Evolutionary conservation across 2,113 vertebrate genomes (phyloP), one percentile per base, ranked within the genome.

Genomic region (Catagonus wagneri): DNA sequence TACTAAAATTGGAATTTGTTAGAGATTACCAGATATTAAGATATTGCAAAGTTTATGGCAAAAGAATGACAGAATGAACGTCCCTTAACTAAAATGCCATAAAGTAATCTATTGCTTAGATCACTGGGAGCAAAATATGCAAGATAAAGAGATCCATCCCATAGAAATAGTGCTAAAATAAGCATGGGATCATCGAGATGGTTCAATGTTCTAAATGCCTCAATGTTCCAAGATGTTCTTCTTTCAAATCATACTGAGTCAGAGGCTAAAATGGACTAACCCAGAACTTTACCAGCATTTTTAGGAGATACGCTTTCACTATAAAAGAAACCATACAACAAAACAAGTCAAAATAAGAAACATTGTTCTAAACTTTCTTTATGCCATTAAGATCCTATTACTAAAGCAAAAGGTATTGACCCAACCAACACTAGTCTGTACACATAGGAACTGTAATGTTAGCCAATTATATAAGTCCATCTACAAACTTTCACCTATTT

Each of bases 1-100:
- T 86, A 86, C 34, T 89, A 89, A 93, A 93, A 83, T 87, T 86
- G 69, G 54, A 92, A 91, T 96, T 96, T 79, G 44, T 34, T 74
- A 54, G 65, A 95, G 32, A 96, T 95, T 68, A 83, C 52, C 13
- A 52, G 32, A 39, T 95, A 95, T 83, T 81, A 93, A 93, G 71
- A 83, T 93, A 95, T 50, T 58, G 8, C 8, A 79, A 97, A 91
- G 22, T 54, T 87, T 96, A 79, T 90, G 63, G 63, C 2, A 95
- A 63, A 83, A 86, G 10, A 23, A 92, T 92, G 58, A 96, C 32
- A 94, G 96, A 95, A 93, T 36, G 93, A 83, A 52, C 23, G 74
- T 27, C 0, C 20, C 19, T 86, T 80, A 74, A 29, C 50, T 83
- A 44, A 95, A 95, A 83, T 74, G 22, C 29, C 95, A 32, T 86